phyloP scores from a whole-genome alignment of 2,113 vertebrate genomes.

The Phalacrocorax pelagicus region DNA sequence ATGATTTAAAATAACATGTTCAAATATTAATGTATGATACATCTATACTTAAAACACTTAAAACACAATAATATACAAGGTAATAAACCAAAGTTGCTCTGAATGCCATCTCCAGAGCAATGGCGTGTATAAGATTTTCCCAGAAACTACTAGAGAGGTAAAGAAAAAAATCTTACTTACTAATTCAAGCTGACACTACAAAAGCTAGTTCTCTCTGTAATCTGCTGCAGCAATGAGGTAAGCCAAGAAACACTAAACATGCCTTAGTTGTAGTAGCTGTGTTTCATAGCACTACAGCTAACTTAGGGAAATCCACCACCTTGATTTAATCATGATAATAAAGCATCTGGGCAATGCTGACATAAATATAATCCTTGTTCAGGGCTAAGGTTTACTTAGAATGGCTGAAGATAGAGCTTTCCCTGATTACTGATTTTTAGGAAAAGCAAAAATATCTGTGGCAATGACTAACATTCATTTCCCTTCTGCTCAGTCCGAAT shows the following conservation, averaged over 20 bases:
- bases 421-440: not conserved
- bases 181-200: not conserved
- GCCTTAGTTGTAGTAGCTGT: not conserved
- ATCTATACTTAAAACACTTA: not conserved
- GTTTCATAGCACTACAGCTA: not conserved
- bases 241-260: not conserved
- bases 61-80: not conserved
- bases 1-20: not conserved
- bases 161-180: not conserved
- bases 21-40: not conserved
- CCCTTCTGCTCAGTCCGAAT: not conserved
- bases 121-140: not conserved
- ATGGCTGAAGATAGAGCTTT: not conserved
- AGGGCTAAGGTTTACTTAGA: not conserved
- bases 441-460: not conserved
- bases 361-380: not conserved
- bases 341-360: not conserved
- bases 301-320: not conserved
- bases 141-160: not conserved
- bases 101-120: not conserved
- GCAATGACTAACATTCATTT: not conserved
- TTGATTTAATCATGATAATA: not conserved
- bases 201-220: not conserved
- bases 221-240: not conserved
- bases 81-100: not conserved